Evolutionary conservation across 2,113 vertebrate species (phyloP), one percentile per base, ranked within the genome.

Genomic region (Cryptoleucopteryx plumbea): DNA sequence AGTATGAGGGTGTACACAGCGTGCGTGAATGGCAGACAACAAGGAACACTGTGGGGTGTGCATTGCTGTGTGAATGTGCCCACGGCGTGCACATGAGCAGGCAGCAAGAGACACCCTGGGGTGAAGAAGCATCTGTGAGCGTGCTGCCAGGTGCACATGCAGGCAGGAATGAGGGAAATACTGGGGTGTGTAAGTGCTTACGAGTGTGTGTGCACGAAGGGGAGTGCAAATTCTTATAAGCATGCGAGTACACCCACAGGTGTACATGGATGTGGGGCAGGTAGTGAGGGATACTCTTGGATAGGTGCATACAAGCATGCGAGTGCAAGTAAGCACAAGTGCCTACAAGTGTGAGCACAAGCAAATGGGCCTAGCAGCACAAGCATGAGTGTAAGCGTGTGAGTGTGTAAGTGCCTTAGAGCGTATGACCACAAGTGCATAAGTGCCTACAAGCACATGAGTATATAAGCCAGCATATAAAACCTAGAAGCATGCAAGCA

Each of bases 391-490:
- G 34, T 1, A 3, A 50, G 34, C 3, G 0, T 10, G 17, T 2
- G 26, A 84, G 53, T 11, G n/a, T 83, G 12, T 16, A 58, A 66
- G 58, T 32, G n/a, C 48, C 50, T 77, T 13, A 42, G 13, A 71
- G 52, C 2, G 2, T 9, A 25, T 3, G 4, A 16, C 43, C 25
- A 5, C 0, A 1, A 52, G 15, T 11, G 14, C 3, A 1, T 9
- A 53, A 90, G 17, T 10, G 50, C 11, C 73, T 42, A 48, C 4
- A 56, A 56, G 63, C 55, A 25, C 2, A 1, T 4, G 4, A 61
- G 43, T 19, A 20, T 6, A 15, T 10, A 42, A 61, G 34, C 29
- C 18, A 70, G 43, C 52, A 50, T 1, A 45, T 6, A 75, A 86
- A 52, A 31, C 25, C 79, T 22, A 3, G 2, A 65, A 47, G 63